These are phyloP conservation scores for Phaethornis superciliosus DNA, from an alignment of 2,113 vertebrate species.

Conservation along the genomic window DNA sequence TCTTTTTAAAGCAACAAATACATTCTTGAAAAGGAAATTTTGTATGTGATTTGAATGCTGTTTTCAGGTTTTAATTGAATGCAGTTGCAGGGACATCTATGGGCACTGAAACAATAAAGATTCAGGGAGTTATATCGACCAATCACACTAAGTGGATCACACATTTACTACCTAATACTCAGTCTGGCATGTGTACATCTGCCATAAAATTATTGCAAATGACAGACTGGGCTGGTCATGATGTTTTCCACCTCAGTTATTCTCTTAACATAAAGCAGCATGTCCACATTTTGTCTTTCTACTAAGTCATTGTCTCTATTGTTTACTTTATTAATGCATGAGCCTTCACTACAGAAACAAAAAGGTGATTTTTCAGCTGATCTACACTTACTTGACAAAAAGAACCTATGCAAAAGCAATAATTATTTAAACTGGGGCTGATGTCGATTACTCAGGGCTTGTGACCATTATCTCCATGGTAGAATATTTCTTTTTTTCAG, in stretches of 20 bases:
- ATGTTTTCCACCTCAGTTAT: background rate
- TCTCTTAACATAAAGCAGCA: background rate
- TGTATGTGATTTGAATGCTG: background rate
- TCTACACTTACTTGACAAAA: background rate
- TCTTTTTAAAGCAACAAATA: background rate
- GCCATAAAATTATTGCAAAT: background rate
- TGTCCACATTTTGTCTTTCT: background rate
- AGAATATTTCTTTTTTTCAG: background rate
- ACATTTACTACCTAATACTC: background rate
- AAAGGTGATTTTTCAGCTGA: background rate
- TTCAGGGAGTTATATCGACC: background rate
- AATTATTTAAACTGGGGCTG: background rate
- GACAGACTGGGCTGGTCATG: background rate
- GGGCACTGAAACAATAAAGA: background rate
- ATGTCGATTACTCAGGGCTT: background rate
- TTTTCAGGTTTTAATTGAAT: background rate
- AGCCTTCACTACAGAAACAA: background rate
- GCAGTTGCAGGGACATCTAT: background rate
- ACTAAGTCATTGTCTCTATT: background rate
- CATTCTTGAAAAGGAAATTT: background rate
- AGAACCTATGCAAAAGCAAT: background rate
- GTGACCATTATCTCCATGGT: background rate
- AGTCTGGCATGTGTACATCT: background rate
- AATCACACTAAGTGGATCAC: background rate
- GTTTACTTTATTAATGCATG: background rate